Percentiles rank a stretch among this genome's conserved stretches.
Conservation (phyloP, 1,140 invertebrate genomes). For the Anagrus nilaparvatae region DNA sequence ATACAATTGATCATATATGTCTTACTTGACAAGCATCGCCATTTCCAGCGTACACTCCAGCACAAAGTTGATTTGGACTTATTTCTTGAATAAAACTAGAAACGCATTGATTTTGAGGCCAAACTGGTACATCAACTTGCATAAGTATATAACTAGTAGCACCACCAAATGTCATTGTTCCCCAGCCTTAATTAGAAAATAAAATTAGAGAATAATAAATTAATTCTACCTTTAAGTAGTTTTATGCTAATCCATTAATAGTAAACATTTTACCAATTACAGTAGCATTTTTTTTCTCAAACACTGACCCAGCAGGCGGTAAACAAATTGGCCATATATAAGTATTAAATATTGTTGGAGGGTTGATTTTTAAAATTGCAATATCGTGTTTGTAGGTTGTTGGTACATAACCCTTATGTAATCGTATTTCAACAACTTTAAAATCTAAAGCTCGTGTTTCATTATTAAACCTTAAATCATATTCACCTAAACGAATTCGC, state of each 20-base stretch:
- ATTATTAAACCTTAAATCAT: slow-evolving; percentile 55
- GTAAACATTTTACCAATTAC: slow-evolving; percentile 49
- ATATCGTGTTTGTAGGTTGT: slow-evolving; percentile 68
- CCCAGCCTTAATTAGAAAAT: slow-evolving; percentile 52
- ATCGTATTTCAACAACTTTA: slow-evolving; percentile 48
- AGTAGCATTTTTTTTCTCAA: slow-evolving; percentile 53
- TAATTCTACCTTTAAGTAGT: neutral
- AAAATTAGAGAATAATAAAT: neutral
- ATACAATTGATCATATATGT: slow-evolving; percentile 1
- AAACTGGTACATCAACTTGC: slow-evolving; percentile 71
- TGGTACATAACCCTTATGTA: slow-evolving; percentile 53
- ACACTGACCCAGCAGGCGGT: slow-evolving; percentile 51
- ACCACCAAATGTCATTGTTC: slow-evolving; percentile 56
- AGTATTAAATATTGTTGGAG: slow-evolving; percentile 57
- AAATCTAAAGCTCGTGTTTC: slow-evolving; percentile 58
- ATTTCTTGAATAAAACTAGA: slow-evolving; percentile 52
- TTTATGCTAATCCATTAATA: neutral
- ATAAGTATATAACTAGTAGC: slow-evolving; percentile 57
- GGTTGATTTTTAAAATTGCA: slow-evolving; percentile 62
- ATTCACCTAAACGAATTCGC: slow-evolving; percentile 66
- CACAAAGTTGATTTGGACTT: slow-evolving; percentile 58
- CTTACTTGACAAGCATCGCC: slow-evolving; percentile 70
- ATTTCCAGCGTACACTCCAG: slow-evolving; percentile 58
- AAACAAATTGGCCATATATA: slow-evolving; percentile 80
- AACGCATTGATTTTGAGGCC: slow-evolving; percentile 60